A percentile compares a stretch with the other conserved stretches of the same genome.
phyloP scores from a whole-genome alignment of 2,797 vertebrate genomes.

The Rhinella marina region DNA sequence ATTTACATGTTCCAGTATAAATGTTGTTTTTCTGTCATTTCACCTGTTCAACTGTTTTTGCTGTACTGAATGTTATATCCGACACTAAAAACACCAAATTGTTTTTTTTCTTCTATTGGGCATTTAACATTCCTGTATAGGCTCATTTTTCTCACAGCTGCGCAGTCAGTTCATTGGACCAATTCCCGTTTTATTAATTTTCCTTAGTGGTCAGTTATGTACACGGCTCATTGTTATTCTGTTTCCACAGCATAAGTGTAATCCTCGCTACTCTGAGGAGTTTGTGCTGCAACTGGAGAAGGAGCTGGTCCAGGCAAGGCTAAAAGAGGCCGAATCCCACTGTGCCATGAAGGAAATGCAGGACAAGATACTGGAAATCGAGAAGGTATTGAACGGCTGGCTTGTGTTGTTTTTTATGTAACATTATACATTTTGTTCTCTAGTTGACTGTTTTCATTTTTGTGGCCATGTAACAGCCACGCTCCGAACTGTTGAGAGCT shows the following conservation, averaged over 20 bases:
- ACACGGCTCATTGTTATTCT: not conserved
- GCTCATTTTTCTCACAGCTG: not conserved
- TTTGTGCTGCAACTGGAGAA: slow-evolving; percentile 92
- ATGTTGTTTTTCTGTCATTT: no score
- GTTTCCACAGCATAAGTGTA: slow-evolving; percentile 82
- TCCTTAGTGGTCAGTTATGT: not conserved
- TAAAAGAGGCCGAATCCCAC: slow-evolving; percentile 95
- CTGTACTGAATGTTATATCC: no score
- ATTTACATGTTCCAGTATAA: no score
- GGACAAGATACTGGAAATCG: slow-evolving; percentile 95
- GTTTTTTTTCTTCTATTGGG: no score
- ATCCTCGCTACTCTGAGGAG: slow-evolving; percentile 89
- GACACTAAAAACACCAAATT: no score
- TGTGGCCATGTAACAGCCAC: no score
- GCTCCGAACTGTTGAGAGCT: no score
- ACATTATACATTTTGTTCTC: not conserved
- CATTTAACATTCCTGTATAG: not conserved
- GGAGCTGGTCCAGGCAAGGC: slow-evolving; percentile 92
- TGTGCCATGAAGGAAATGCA: slow-evolving; percentile 98
- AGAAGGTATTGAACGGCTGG: slow-evolving; percentile 79
- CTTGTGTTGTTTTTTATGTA: not conserved
- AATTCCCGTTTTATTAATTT: not conserved
- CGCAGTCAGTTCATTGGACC: not conserved
- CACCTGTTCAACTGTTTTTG: no score
- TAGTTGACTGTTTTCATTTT: not conserved